These are phyloP conservation scores for Andrena hattorfiana DNA, from an alignment of 2,888 invertebrate species.

Conservation along the genomic window DNA sequence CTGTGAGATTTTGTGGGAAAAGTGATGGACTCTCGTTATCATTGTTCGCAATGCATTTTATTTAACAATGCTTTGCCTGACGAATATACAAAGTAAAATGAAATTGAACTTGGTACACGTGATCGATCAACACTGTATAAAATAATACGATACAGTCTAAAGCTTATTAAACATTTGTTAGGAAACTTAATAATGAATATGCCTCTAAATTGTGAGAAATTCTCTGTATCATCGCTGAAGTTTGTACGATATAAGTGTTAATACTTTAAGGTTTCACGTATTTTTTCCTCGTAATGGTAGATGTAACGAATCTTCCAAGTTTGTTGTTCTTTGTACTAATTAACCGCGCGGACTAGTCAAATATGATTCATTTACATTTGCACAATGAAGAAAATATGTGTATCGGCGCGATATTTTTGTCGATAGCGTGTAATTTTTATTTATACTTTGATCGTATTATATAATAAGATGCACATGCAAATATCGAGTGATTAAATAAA, in stretches of 20 bases:
- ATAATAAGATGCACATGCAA: slow-evolving; percentile 48
- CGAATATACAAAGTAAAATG: slow-evolving; percentile 25
- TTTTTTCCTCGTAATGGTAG: slow-evolving; percentile 15
- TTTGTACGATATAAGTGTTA: slow-evolving; percentile 13
- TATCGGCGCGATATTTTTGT: slow-evolving; percentile 38
- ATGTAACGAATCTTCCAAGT: slow-evolving; percentile 17
- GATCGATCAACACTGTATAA: slow-evolving; percentile 36
- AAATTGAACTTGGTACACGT: slow-evolving; percentile 28
- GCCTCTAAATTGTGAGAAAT: slow-evolving; percentile 29
- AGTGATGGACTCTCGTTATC: slow-evolving; percentile 22
- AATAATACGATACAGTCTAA: slow-evolving; percentile 44
- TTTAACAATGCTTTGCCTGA: slow-evolving; percentile 21
- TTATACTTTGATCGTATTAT: slow-evolving; percentile 56
- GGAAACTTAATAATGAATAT: slow-evolving; percentile 40
- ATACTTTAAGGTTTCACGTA: slow-evolving; percentile 10
- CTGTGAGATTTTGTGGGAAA: slow-evolving; percentile 25
- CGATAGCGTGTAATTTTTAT: slow-evolving; percentile 30
- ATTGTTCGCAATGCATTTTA: slow-evolving; percentile 11
- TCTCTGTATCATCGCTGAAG: slow-evolving; percentile 17
- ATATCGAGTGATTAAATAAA: slow-evolving; percentile 59
- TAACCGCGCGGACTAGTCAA: slow-evolving; percentile 61
- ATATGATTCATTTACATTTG: slow-evolving; percentile 42
- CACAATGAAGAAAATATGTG: slow-evolving; percentile 39
- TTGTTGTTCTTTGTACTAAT: slow-evolving; percentile 36
- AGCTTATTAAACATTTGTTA: slow-evolving; percentile 54